phyloP scores from a whole-genome alignment of 2,888 invertebrate genomes.

The Rhopalosiphum nymphaeae region DNA sequence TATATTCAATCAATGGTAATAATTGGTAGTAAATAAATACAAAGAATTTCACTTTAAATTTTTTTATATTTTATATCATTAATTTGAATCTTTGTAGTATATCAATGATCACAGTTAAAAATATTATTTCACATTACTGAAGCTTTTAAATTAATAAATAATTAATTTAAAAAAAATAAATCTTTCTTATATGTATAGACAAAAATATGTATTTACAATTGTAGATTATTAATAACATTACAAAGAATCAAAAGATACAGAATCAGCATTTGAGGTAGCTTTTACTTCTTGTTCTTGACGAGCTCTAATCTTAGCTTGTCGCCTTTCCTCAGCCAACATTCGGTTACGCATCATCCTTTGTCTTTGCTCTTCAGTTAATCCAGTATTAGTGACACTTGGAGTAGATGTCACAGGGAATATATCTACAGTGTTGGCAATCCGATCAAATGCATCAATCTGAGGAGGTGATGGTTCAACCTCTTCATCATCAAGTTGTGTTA shows the following conservation, averaged over 20 bases:
- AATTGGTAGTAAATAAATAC: background rate
- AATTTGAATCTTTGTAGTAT: background rate
- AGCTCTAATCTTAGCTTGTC: conserved; percentile 73
- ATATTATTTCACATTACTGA: background rate
- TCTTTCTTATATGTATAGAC: background rate
- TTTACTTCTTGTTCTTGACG: conserved; percentile 68
- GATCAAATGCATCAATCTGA: conserved; percentile 67
- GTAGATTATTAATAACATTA: background rate
- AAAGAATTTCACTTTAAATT: background rate
- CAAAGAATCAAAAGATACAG: background rate
- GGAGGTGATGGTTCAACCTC: conserved; percentile 69
- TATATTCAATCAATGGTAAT: background rate
- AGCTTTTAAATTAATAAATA: background rate
- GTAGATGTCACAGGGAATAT: conserved; percentile 49
- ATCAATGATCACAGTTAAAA: background rate
- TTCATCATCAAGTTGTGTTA: conserved; percentile 72
- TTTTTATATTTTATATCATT: background rate
- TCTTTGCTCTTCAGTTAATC: conserved; percentile 76
- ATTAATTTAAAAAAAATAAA: background rate
- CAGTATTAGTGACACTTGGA: conserved; percentile 29
- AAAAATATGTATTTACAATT: background rate
- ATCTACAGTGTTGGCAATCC: conserved; percentile 48
- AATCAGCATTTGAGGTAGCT: background rate
- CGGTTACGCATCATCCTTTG: conserved; percentile 80
- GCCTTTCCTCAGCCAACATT: conserved; percentile 76